Evolutionary conservation across 2,888 invertebrate species (phyloP).

Genomic region (Drosophila recens): DNA sequence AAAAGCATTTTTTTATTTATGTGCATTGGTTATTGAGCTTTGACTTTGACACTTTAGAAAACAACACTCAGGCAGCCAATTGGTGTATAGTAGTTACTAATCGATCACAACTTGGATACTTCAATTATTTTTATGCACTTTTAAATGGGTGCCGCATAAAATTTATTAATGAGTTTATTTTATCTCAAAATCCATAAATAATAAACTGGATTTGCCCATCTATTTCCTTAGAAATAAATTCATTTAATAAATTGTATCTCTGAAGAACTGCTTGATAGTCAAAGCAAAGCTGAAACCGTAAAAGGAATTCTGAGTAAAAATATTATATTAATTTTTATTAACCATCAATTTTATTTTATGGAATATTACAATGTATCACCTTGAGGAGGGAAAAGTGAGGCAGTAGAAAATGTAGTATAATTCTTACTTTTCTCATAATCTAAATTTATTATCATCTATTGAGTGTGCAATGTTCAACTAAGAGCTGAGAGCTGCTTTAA

Average conservation of each 20-base stretch:
- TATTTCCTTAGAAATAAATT: background rate
- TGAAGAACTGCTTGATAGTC: background rate
- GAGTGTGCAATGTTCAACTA: no score
- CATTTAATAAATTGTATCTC: background rate
- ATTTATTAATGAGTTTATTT: background rate
- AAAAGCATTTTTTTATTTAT: slow-evolving; percentile 53
- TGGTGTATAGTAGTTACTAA: slow-evolving; percentile 10
- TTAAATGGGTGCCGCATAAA: background rate
- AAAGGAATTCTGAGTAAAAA: background rate
- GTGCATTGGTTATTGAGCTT: slow-evolving; percentile 62
- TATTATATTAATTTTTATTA: background rate
- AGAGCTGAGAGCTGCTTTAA: no score
- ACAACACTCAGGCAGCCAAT: slow-evolving; percentile 10
- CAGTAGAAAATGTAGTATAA: no score
- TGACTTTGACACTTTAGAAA: slow-evolving; percentile 50
- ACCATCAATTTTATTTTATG: background rate
- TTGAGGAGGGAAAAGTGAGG: background rate
- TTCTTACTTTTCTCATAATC: no score
- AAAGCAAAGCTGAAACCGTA: background rate
- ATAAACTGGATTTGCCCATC: background rate
- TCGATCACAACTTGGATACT: slow-evolving; percentile 25
- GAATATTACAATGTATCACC: background rate
- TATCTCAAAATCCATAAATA: slow-evolving; percentile 5
- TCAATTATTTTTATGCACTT: slow-evolving; percentile 18
- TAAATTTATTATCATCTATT: no score